A percentile compares a stretch with the other conserved stretches of the same genome.
Evolutionary conservation across 1,140 invertebrate species (phyloP).

Genomic region (Pomacea maculata): DNA sequence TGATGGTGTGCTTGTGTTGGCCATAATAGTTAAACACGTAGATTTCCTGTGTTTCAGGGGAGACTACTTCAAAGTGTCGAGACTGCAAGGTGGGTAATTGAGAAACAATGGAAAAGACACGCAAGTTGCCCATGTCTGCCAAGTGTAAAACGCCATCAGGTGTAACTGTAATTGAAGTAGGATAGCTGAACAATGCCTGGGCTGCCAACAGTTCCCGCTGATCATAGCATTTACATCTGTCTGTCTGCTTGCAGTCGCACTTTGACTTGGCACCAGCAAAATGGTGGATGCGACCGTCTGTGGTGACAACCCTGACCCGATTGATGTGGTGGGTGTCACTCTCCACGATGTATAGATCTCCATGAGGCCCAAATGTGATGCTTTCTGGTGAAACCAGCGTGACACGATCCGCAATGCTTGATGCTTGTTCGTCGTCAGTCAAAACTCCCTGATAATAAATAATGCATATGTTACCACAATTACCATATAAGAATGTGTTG

Average conservation of each 20-base stretch:
- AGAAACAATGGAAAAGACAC: slow-evolving; percentile 88
- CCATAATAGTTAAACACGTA: slow-evolving; percentile 97
- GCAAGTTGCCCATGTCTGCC: slow-evolving; percentile 83
- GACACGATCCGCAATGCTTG: slow-evolving; percentile 72
- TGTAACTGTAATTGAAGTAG: slow-evolving; percentile 86
- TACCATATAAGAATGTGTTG: no score
- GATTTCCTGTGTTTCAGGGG: slow-evolving; percentile 88
- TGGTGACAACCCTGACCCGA: slow-evolving; percentile 87
- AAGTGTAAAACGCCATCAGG: slow-evolving; percentile 90
- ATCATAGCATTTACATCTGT: slow-evolving; percentile 83
- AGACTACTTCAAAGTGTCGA: slow-evolving; percentile 91
- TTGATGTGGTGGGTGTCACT: slow-evolving; percentile 90
- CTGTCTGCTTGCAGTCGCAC: slow-evolving; percentile 85
- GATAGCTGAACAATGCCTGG: slow-evolving; percentile 93
- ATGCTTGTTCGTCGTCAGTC: slow-evolving; percentile 57
- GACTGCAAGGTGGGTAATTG: slow-evolving; percentile 88
- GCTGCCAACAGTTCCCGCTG: slow-evolving; percentile 86
- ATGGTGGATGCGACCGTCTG: slow-evolving; percentile 89
- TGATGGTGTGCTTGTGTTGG: slow-evolving; percentile 90
- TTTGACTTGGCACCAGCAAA: slow-evolving; percentile 95
- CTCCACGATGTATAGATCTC: slow-evolving; percentile 93
- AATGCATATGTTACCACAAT: slow-evolving; percentile 1
- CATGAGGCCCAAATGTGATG: slow-evolving; percentile 90
- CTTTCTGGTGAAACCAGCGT: slow-evolving; percentile 92
- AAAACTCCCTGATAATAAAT: slow-evolving; percentile 37